These are phyloP conservation scores for Physella acuta DNA, from an alignment of 1,140 invertebrate species.

Conservation along the genomic window DNA sequence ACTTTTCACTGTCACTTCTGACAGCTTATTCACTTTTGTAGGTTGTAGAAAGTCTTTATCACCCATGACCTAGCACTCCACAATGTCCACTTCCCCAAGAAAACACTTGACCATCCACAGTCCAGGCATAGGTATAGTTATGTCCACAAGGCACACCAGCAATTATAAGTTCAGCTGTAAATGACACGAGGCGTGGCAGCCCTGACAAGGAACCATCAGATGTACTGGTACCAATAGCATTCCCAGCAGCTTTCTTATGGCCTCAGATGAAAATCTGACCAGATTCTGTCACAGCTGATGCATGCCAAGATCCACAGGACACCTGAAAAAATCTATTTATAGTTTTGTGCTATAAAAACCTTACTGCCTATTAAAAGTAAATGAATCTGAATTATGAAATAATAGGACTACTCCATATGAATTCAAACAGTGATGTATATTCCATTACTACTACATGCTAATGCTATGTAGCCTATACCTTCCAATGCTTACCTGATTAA, in stretches of 20 bases:
- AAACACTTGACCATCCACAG: slow-evolving; percentile 28
- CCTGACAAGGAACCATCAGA: neutral
- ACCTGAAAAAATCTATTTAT: slow-evolving; percentile 26
- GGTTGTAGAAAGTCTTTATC: slow-evolving; percentile 25
- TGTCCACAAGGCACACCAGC: slow-evolving; percentile 35
- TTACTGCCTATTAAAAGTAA: neutral
- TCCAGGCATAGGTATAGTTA: slow-evolving; percentile 39
- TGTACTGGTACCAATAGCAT: neutral
- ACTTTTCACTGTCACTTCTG: slow-evolving; percentile 12
- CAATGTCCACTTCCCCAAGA: slow-evolving; percentile 40
- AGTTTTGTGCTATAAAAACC: neutral
- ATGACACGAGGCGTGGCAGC: neutral
- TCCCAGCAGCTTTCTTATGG: slow-evolving; percentile 30
- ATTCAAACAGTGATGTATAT: too few species aligned
- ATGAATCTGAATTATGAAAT: too few species aligned
- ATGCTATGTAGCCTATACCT: neutral
- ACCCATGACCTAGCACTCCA: slow-evolving; percentile 38
- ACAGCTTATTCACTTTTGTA: slow-evolving; percentile 20
- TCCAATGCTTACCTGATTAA: slow-evolving; percentile 10
- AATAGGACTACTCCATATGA: too few species aligned
- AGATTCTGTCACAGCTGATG: slow-evolving; percentile 27
- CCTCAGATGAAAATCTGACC: slow-evolving; percentile 34
- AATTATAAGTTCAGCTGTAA: neutral
- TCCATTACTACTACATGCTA: neutral
- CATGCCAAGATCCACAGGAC: slow-evolving; percentile 41